A percentile compares a stretch with the other conserved stretches of the same genome.
These are phyloP conservation scores for Hermetia illucens DNA, from an alignment of 1,140 invertebrate genomes.

Conservation along the genomic window DNA sequence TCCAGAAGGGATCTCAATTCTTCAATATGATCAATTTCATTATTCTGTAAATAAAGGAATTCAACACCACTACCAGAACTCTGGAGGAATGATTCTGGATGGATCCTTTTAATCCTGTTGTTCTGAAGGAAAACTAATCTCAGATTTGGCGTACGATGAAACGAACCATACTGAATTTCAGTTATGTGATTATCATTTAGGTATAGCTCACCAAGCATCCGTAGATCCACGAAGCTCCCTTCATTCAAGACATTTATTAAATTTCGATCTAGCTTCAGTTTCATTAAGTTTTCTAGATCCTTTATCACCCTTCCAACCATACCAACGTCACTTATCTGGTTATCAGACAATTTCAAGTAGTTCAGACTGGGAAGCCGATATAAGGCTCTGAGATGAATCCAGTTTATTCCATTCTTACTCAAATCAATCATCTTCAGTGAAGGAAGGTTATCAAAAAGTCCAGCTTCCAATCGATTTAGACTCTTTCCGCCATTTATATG, in stretches of 20 bases:
- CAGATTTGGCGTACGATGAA: conserved; percentile 58
- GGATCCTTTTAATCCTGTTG: conserved; percentile 60
- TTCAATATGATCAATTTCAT: conserved; percentile 55
- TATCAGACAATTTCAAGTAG: conserved; percentile 53
- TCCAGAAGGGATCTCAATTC: conserved; percentile 57
- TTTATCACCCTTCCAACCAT: conserved; percentile 61
- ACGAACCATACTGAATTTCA: conserved; percentile 60
- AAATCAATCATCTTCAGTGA: conserved; percentile 60
- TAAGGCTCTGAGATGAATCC: conserved; percentile 63
- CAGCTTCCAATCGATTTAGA: conserved; percentile 50
- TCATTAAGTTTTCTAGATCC: conserved; percentile 54
- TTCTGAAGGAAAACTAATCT: conserved; percentile 60
- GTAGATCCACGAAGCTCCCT: conserved; percentile 65
- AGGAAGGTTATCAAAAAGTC: conserved; percentile 57
- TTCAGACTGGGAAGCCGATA: conserved; percentile 52
- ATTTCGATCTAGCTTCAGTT: conserved; percentile 54
- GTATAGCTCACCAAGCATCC: conserved; percentile 50
- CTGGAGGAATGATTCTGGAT: conserved; percentile 66
- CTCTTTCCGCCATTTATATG: conserved; percentile 54
- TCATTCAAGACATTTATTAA: conserved; percentile 53
- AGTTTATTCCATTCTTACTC: conserved; percentile 58
- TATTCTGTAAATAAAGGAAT: conserved; percentile 58
- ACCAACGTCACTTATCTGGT: conserved; percentile 56
- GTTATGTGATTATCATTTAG: conserved; percentile 59
- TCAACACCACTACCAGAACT: conserved; percentile 53